A percentile compares a stretch with the other conserved stretches of the same genome.
Evolutionary conservation across 2,113 vertebrate genomes (phyloP).

Genomic region (Sminthopsis crassicaudata): DNA sequence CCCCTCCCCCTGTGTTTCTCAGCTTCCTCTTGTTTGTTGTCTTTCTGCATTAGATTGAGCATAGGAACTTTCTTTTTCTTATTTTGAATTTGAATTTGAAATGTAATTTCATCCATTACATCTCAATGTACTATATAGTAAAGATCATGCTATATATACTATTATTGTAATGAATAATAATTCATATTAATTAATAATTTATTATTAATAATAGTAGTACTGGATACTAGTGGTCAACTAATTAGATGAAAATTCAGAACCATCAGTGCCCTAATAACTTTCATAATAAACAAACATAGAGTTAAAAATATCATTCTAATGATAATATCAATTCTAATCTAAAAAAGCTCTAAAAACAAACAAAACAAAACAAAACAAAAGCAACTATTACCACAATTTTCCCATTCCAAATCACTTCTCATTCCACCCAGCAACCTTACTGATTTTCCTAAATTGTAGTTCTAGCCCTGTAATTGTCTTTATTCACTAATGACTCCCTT

Average conservation of each 20-base stretch:
- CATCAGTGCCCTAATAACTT: not conserved
- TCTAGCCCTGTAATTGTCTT: not conserved
- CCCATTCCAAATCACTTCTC: not conserved
- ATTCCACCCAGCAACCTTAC: not conserved
- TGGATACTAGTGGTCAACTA: not conserved
- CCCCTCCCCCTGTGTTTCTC: not conserved
- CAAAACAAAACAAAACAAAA: not conserved
- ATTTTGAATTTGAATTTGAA: not conserved
- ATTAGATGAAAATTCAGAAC: not conserved
- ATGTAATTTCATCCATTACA: not conserved
- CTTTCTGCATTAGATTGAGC: not conserved
- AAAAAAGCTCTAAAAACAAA: not conserved
- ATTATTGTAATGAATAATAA: not conserved
- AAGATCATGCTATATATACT: not conserved
- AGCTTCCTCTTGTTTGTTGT: not conserved
- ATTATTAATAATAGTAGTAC: not conserved
- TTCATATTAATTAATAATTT: not conserved
- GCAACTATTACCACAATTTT: not conserved
- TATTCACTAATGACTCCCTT: not conserved
- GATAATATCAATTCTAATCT: slow-evolving; percentile 16
- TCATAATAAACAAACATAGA: not conserved
- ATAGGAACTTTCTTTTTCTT: not conserved
- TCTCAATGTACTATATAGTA: not conserved
- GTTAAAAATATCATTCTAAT: slow-evolving; percentile 44
- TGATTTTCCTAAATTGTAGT: not conserved